These are phyloP conservation scores for Pelusios castaneus DNA, from an alignment of 2,113 vertebrate genomes.

Conservation along the genomic window DNA sequence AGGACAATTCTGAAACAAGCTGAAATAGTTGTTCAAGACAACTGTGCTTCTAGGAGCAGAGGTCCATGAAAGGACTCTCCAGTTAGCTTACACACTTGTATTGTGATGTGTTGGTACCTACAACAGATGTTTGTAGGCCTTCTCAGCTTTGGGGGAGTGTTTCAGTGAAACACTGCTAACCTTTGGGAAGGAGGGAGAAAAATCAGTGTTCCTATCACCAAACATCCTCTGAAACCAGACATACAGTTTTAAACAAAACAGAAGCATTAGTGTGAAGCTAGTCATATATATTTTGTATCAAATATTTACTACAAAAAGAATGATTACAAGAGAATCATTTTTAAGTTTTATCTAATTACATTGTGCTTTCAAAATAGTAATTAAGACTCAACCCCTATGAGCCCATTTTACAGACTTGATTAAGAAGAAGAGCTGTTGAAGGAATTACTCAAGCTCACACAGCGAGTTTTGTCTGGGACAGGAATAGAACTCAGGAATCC, in stretches of 20 bases:
- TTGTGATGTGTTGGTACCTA: not conserved
- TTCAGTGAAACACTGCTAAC: not conserved
- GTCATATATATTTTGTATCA: not conserved
- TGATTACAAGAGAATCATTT: not conserved
- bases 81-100: not conserved
- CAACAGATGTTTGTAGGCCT: not conserved
- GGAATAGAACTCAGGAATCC: not conserved
- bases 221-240: not conserved
- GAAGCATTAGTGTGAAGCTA: not conserved
- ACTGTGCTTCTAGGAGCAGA: fast-evolving
- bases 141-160: not conserved
- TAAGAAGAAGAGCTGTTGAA: not conserved
- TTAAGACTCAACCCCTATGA: not conserved
- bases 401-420: not conserved
- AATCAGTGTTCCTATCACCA: not conserved
- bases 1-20: not conserved
- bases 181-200: not conserved
- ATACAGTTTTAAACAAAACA: not conserved
- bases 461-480: not conserved
- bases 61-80: not conserved
- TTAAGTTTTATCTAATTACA: not conserved
- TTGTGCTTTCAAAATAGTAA: not conserved
- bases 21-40: not conserved
- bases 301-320: not conserved
- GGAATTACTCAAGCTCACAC: not conserved